Percentiles rank a stretch among this genome's conserved stretches.
These are phyloP conservation scores for Peromyscus melanophrys DNA, from an alignment of 2,797 vertebrate species.

Conservation along the genomic window DNA sequence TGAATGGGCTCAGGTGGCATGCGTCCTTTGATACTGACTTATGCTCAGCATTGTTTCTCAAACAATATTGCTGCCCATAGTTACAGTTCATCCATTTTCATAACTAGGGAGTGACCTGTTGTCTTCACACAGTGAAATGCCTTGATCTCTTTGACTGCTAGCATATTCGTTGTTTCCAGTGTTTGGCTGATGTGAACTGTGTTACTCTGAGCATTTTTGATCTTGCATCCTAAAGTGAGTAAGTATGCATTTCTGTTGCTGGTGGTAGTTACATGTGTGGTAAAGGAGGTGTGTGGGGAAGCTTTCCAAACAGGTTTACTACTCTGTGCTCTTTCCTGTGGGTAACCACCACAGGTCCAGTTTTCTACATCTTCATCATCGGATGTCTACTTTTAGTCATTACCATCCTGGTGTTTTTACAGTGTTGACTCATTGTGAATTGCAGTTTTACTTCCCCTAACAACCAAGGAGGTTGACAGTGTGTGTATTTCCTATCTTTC, in stretches of 20 bases:
- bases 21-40: neutral
- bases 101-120: no score
- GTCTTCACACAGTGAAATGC: neutral
- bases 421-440: neutral
- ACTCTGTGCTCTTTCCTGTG: neutral
- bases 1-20: neutral
- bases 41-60: neutral
- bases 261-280: neutral
- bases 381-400: neutral
- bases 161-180: neutral
- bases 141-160: neutral
- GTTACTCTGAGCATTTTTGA: neutral
- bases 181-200: neutral
- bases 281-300: neutral
- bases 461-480: neutral
- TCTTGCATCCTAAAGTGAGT: neutral
- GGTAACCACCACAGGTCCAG: neutral
- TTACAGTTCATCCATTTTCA: neutral
- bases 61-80: neutral
- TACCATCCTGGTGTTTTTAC: neutral
- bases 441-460: neutral
- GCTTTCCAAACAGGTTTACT: neutral
- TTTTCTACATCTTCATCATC: neutral
- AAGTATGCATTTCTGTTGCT: neutral
- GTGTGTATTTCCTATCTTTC: neutral